Conservation (phyloP, 2,113 vertebrate species). For the Ahaetulla prasina region DNA sequence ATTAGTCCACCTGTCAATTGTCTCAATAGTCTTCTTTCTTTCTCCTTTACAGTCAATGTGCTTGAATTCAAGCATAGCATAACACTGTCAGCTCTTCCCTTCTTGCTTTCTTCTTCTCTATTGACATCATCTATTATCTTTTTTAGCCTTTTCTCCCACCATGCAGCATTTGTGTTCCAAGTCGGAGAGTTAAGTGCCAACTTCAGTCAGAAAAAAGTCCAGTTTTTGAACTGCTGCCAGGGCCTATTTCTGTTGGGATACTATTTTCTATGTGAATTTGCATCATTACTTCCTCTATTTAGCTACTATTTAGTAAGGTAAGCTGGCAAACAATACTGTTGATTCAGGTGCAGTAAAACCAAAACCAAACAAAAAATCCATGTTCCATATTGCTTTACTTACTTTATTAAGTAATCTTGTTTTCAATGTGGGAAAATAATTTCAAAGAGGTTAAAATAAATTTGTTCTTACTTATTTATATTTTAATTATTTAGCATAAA, state of each 20-base stretch:
- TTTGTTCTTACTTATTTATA: not conserved
- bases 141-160: not conserved
- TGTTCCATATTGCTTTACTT: conserved; percentile 21
- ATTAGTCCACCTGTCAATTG: not conserved
- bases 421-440: conserved; percentile 13
- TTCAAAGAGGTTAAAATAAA: not conserved
- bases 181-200: not conserved
- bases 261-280: not conserved
- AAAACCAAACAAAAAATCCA: not conserved
- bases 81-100: not conserved
- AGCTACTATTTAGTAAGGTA: not conserved
- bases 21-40: not conserved
- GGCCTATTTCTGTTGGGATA: not conserved
- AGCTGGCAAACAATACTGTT: not conserved
- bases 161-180: not conserved
- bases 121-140: not conserved
- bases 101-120: not conserved
- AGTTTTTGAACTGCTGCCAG: not conserved
- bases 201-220: not conserved
- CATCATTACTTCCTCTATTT: not conserved
- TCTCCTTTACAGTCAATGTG: not conserved
- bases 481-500: not conserved
- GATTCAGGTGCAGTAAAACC: not conserved
- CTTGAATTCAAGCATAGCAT: not conserved
- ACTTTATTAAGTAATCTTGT: conserved; percentile 13